Evolutionary conservation across 2,113 vertebrate genomes (phyloP).

Genomic region (Polyodon spathula): DNA sequence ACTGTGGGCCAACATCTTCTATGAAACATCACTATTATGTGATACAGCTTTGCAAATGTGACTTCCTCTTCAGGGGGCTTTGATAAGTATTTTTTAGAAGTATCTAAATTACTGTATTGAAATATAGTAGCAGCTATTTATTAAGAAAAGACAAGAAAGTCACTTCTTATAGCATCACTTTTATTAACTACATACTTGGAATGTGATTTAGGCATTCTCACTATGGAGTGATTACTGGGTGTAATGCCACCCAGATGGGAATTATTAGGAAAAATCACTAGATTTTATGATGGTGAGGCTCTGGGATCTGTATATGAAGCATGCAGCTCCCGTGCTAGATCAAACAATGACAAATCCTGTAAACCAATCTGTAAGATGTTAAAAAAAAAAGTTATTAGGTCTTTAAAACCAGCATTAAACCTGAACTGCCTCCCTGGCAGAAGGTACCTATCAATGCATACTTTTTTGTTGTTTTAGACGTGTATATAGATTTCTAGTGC

Average conservation of each 20-base stretch:
- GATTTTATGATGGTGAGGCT: neutral
- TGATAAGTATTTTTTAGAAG: too few relatives aligned
- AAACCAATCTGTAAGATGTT: neutral
- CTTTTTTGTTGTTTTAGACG: neutral
- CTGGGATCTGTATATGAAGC: neutral
- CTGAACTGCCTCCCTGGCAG: neutral
- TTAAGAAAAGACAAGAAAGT: too few relatives aligned
- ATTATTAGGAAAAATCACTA: neutral
- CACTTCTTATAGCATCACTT: neutral
- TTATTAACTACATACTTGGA: neutral
- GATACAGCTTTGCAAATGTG: too few relatives aligned
- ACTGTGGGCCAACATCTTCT: too few relatives aligned
- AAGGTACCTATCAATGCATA: neutral
- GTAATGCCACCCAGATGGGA: constrained; percentile 4
- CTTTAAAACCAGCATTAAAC: neutral
- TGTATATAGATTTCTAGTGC: too few relatives aligned
- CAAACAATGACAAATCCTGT: neutral
- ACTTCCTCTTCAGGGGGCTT: too few relatives aligned
- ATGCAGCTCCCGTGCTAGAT: neutral
- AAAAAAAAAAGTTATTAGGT: neutral
- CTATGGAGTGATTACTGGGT: neutral
- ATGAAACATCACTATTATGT: too few relatives aligned
- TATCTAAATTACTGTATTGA: too few relatives aligned
- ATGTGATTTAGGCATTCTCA: neutral
- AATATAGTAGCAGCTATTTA: too few relatives aligned